phyloP scores from a whole-genome alignment of 2,113 vertebrate species.

The Malurus cyaneus region DNA sequence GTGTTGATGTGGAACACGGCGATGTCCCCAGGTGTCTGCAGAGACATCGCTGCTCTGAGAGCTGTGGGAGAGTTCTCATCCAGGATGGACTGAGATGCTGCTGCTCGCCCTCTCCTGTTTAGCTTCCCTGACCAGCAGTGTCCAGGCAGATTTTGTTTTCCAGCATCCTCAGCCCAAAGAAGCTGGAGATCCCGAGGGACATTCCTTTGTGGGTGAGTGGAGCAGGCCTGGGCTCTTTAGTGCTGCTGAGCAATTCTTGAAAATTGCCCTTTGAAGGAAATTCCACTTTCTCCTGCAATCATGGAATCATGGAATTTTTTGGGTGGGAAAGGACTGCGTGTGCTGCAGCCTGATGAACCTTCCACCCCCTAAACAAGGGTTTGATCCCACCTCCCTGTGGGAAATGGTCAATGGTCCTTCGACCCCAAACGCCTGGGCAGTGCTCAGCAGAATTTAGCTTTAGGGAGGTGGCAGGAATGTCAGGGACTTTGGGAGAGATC shows the following conservation, averaged over 20 bases:
- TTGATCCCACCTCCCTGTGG: neutral
- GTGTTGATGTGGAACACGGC: neutral
- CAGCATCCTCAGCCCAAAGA: neutral
- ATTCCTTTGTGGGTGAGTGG: neutral
- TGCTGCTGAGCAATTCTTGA: neutral
- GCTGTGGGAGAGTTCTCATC: neutral
- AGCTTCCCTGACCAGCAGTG: neutral
- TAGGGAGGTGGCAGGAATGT: neutral
- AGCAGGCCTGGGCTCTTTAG: neutral
- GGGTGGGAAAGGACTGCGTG: too few relatives aligned
- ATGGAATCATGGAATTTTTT: too few relatives aligned
- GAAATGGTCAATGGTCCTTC: accelerated
- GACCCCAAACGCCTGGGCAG: neutral
- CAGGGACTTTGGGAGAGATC: neutral
- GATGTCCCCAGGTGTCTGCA: neutral
- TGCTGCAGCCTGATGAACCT: too few relatives aligned
- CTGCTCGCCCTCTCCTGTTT: neutral
- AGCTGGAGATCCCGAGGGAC: neutral
- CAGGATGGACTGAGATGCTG: neutral
- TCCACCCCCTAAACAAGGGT: neutral
- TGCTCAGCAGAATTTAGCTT: neutral
- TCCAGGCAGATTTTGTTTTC: neutral
- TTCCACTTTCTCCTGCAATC: too few relatives aligned
- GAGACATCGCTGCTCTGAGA: neutral
- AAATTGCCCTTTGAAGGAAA: too few relatives aligned